Conservation (phyloP, 2,888 invertebrate genomes). For the Dryobotodes eremita region DNA sequence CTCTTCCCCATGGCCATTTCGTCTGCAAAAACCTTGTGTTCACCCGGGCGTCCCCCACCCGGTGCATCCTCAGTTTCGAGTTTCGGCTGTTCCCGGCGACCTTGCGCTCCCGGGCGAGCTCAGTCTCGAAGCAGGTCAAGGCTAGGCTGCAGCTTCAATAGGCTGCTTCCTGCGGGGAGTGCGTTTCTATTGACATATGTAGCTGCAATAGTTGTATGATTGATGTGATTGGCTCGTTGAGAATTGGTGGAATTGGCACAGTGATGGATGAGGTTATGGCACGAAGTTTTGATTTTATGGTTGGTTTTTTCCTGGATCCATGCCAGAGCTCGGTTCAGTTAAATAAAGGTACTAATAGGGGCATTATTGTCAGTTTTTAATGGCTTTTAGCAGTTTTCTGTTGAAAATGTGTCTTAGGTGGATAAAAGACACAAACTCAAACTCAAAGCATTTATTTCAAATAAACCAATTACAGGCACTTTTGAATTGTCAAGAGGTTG, state of each 20-base stretch:
- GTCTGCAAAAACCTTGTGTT: slow-evolving; percentile 30
- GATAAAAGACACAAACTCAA: not conserved
- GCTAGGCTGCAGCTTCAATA: slow-evolving; percentile 52
- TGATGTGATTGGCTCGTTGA: slow-evolving; percentile 16
- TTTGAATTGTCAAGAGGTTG: too few relatives aligned
- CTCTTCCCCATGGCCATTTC: not conserved
- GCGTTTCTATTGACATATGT: slow-evolving; percentile 46
- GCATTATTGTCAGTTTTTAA: too few relatives aligned
- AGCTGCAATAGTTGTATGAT: slow-evolving; percentile 25
- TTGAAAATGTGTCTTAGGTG: too few relatives aligned
- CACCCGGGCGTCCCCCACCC: slow-evolving; percentile 23
- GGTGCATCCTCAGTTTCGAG: slow-evolving; percentile 34
- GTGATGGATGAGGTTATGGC: slow-evolving; percentile 27
- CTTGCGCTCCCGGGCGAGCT: slow-evolving; percentile 48
- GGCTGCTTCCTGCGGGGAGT: slow-evolving; percentile 53
- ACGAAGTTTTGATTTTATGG: not conserved
- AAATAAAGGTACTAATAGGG: too few relatives aligned
- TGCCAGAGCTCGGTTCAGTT: not conserved
- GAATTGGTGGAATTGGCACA: slow-evolving; percentile 10
- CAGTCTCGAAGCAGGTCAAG: slow-evolving; percentile 56
- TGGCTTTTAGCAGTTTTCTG: not conserved
- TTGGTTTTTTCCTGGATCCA: not conserved
- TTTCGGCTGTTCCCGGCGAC: slow-evolving; percentile 20
- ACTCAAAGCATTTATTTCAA: too few relatives aligned
- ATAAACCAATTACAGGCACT: too few relatives aligned